Evolutionary conservation across 2,113 vertebrate species (phyloP).

Genomic region (Cygnus buccinator): DNA sequence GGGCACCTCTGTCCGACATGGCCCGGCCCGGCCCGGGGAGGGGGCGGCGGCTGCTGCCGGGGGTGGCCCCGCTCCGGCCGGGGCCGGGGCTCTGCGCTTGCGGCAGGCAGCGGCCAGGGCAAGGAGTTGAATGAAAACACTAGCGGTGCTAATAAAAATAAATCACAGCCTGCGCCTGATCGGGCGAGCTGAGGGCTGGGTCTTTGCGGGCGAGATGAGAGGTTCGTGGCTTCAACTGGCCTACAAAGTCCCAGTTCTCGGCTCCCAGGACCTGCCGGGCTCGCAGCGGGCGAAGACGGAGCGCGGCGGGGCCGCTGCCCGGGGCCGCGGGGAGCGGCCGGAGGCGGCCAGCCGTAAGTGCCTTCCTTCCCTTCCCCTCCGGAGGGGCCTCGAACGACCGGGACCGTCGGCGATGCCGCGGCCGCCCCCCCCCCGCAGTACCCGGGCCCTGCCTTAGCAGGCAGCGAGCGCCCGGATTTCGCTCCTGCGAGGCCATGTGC

Average conservation of each 20-base stretch:
- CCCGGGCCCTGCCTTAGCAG: neutral
- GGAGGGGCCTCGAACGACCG: neutral
- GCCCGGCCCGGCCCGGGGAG: no score
- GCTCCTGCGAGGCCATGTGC: neutral
- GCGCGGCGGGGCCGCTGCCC: neutral
- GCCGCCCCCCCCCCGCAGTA: neutral
- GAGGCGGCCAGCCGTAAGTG: conserved; percentile 15
- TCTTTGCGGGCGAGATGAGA: conserved; percentile 99
- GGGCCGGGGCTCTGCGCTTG: neutral
- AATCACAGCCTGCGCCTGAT: neutral
- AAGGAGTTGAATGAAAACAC: neutral
- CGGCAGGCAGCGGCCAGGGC: neutral
- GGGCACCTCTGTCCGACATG: no score
- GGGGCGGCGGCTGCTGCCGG: neutral
- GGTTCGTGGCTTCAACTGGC: conserved; percentile 91
- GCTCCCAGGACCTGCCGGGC: conserved; percentile 75
- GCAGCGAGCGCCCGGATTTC: neutral
- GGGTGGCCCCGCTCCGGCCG: neutral
- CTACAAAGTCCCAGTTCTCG: conserved; percentile 99
- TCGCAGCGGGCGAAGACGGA: conserved; percentile 24
- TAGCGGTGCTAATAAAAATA: neutral
- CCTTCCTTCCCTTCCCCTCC: neutral
- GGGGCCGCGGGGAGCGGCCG: neutral
- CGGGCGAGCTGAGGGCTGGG: conserved; percentile 88
- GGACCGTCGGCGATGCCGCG: neutral